Conservation (phyloP, 1,140 invertebrate species). For the Vanessa tameamea region DNA sequence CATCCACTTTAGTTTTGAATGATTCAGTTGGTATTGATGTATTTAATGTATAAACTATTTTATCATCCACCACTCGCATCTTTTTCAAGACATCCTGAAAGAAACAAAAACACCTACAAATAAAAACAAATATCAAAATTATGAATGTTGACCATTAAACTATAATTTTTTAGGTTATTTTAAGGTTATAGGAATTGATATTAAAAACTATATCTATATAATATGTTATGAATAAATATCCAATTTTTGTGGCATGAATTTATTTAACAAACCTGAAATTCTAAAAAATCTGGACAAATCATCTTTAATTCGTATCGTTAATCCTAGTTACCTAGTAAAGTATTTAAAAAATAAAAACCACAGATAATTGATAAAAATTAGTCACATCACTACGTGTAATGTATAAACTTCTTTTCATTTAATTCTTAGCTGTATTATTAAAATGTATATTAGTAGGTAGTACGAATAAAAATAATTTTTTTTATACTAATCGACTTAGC, state of each 20-base stretch:
- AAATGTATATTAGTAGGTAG: too few species aligned
- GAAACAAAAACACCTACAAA: slow-evolving; percentile 34
- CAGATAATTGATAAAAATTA: background rate
- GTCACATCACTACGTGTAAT: too few species aligned
- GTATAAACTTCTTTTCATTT: too few species aligned
- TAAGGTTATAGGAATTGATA: background rate
- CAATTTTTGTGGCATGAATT: background rate
- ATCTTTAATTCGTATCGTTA: slow-evolving; percentile 36
- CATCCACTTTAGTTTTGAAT: slow-evolving; percentile 88
- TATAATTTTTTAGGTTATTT: background rate
- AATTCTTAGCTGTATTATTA: too few species aligned
- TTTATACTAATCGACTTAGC: too few species aligned
- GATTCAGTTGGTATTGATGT: slow-evolving; percentile 93
- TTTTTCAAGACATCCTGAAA: slow-evolving; percentile 91
- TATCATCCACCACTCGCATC: slow-evolving; percentile 93
- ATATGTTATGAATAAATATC: background rate
- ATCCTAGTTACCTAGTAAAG: background rate
- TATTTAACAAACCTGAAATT: slow-evolving; percentile 63
- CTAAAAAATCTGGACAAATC: slow-evolving; percentile 73
- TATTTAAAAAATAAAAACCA: slow-evolving; percentile 6
- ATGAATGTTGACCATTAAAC: background rate
- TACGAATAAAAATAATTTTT: too few species aligned
- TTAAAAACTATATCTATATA: background rate
- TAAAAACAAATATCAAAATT: background rate
- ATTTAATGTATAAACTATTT: slow-evolving; percentile 94